Evolutionary conservation across 2,113 vertebrate species (phyloP).

Genomic region (Nerophis ophidion): DNA sequence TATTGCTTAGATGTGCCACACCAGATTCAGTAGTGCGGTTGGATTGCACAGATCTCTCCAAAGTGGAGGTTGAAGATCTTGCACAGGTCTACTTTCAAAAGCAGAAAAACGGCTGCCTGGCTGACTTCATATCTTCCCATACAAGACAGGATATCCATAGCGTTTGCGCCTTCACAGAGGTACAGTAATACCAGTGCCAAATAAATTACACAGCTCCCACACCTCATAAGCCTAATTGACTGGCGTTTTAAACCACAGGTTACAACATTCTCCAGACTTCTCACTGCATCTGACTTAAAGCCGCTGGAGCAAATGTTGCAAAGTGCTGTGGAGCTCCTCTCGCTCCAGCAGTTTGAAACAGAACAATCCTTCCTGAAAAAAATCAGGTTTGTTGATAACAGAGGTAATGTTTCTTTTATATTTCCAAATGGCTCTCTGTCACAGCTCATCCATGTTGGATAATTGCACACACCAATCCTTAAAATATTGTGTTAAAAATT

Average conservation of each 20-base stretch:
- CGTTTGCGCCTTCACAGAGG: constrained; percentile 79
- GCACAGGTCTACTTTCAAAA: constrained; percentile 70
- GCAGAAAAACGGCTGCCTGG: constrained; percentile 80
- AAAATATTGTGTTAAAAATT: neutral
- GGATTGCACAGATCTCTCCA: constrained; percentile 48
- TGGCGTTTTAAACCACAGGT: constrained; percentile 66
- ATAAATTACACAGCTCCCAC: neutral
- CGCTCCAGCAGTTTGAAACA: constrained; percentile 89
- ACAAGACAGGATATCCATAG: neutral
- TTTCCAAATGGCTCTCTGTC: neutral
- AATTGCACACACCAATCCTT: neutral
- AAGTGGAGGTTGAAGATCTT: constrained; percentile 54
- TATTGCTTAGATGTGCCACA: constrained; percentile 84
- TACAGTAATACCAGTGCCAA: constrained; percentile 38
- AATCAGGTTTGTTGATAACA: constrained; percentile 76
- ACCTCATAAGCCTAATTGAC: neutral
- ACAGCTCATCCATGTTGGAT: neutral
- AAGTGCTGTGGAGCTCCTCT: constrained; percentile 72
- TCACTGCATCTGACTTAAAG: constrained; percentile 76
- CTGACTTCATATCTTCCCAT: constrained; percentile 76
- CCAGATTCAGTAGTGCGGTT: constrained; percentile 85
- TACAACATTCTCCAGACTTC: constrained; percentile 91
- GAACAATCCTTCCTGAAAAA: constrained; percentile 85
- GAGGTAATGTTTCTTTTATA: neutral
- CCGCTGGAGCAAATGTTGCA: constrained; percentile 59